Percentiles rank a stretch among this genome's conserved stretches.
Conservation (phyloP, 2,113 vertebrate genomes). For the Ramphastos sulfuratus region DNA sequence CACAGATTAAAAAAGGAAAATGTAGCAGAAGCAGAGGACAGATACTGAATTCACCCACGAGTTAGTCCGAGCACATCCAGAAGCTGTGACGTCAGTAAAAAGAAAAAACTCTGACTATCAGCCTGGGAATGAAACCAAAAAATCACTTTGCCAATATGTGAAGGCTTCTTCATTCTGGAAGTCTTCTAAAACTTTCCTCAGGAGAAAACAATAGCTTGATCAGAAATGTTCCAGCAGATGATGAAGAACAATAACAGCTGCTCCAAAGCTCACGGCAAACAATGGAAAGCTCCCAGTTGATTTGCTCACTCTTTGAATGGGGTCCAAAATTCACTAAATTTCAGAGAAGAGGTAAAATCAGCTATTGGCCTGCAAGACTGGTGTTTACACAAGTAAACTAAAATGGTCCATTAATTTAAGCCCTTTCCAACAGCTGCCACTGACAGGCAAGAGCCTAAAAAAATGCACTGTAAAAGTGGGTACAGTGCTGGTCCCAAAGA, state of each 20-base stretch:
- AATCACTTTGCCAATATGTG: not conserved
- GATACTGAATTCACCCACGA: constrained; percentile 21
- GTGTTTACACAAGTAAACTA: accelerated
- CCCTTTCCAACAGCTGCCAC: not conserved
- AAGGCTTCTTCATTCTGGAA: constrained; percentile 24
- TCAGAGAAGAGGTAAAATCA: constrained; percentile 24
- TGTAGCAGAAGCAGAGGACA: not conserved
- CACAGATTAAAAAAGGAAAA: not conserved
- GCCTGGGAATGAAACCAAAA: constrained; percentile 58
- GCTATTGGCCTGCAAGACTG: not conserved
- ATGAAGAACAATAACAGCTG: constrained; percentile 68
- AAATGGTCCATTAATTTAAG: not conserved
- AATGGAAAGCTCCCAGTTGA: constrained; percentile 45
- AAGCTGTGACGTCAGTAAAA: constrained; percentile 36
- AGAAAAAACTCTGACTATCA: constrained; percentile 8
- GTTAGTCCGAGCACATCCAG: constrained; percentile 10
- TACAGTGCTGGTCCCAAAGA: accelerated
- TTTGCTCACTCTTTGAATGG: not conserved
- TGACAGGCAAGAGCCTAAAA: not conserved
- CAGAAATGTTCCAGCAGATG: constrained; percentile 45
- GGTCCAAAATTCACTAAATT: constrained; percentile 17
- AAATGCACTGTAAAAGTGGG: not conserved
- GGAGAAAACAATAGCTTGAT: not conserved
- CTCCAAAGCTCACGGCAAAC: constrained; percentile 10
- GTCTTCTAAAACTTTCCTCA: constrained; percentile 29